Evolutionary conservation across 2,797 vertebrate genomes (phyloP), one percentile per base, ranked within the genome.

Genomic region (Remorina albescens): DNA sequence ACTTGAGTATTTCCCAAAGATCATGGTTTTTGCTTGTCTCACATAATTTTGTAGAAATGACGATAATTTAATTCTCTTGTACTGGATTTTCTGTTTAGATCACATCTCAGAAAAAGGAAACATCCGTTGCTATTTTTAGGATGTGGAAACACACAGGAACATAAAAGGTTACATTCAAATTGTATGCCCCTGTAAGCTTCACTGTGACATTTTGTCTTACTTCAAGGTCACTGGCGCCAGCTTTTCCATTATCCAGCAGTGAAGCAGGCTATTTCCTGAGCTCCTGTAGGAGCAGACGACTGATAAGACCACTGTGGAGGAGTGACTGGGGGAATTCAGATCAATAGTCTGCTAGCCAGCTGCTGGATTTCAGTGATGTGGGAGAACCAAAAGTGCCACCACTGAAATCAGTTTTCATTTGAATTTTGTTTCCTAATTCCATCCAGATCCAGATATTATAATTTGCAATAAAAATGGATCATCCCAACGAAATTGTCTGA

Each of bases 231-330:
- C 39, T 6, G 21, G 39, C 23, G 25, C 36, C 12, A 25, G 58
- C 19, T 18, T 19, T 23, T 71, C 44, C 55, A 50, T 62, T 55
- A 39, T 59, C 26, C 15, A 1, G 53, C 37, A 6, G 23, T 18
- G 23, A 25, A 15, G 62, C 54, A 15, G 68, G 53, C 76, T 60
- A 60, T 64, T 66, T 70, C 10, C 44, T 19, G 51, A 73, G 67
- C 44, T 36, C 36, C 28, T 64, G 39, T 67, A 60, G 67, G 68
- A 71, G 59, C 54, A 30, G 18, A 13, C 11, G 18, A 23, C 25
- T 64, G 39, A 67, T 67, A 12, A 41, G 66, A 67, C 39, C 10
- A 3, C 49, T 23, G 15, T 9, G 26, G 19, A 57, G 3, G 56
- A 21, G 11, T n/a, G n/a, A n/a, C n/a, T n/a, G n/a, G n/a, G n/a